Evolutionary conservation across 2,797 vertebrate genomes (phyloP), one percentile per base, ranked within the genome.

Genomic region (Sphaeramia orbicularis): DNA sequence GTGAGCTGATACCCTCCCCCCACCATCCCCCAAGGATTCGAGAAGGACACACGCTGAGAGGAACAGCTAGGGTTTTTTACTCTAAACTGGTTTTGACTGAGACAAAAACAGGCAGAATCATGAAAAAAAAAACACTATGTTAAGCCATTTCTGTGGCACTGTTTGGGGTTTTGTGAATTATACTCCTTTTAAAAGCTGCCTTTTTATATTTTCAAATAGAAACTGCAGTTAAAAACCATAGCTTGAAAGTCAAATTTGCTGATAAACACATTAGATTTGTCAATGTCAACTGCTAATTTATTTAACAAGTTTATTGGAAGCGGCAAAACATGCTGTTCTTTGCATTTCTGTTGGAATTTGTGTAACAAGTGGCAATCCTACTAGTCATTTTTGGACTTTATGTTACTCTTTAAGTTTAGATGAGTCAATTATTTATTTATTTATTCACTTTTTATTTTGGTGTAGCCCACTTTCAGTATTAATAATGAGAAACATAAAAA

Each of bases 1-100:
- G 56, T 48, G 59, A 84, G 70, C 18, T 44, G 24, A 24, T 2
- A 24, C 21, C 21, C 21, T 41, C 58, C 73, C 75, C 47, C 35
- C 38, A 40, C n/a, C 21, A 4, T 24, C 21, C 21, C 21, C 21
- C 4, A 41, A 67, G 56, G 61, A 61, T 54, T 55, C 37, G 49
- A 15, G 1, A 3, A 72, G 58, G 50, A 74, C 14, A 62, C 18
- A 30, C 69, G 40, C 61, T 51, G 54, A 66, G 58, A 49, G 16
- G 32, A 27, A 75, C 49, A 55, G 12, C 55, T 1, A 9, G 2
- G 0, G 5, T 62, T 48, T 45, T 68, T 51, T 47, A 1, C 45
- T 64, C 10, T 18, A 4, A 49, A 45, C 10, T 8, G 4, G 41
- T 10, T 62, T 62, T 50, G 38, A 50, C 65, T 56, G 30, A 32